phyloP scores from a whole-genome alignment of 2,113 vertebrate genomes.

The Oreotrochilus melanogaster region DNA sequence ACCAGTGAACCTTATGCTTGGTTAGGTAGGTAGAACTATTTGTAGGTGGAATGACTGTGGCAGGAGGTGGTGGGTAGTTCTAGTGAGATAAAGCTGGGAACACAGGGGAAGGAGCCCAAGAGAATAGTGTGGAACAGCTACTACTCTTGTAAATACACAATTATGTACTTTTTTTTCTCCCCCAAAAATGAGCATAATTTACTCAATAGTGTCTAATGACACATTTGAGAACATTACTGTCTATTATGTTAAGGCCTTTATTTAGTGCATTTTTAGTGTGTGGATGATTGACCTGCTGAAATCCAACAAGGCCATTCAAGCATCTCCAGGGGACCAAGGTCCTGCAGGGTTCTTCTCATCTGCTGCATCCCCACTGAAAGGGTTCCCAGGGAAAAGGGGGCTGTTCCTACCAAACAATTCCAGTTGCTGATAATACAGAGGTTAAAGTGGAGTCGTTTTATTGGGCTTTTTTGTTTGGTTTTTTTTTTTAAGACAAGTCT shows the following conservation, averaged over 20 bases:
- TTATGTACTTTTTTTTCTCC: neutral
- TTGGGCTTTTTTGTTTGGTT: neutral
- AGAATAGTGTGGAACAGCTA: neutral
- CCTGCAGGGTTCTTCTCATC: neutral
- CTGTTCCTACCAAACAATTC: neutral
- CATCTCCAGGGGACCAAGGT: neutral
- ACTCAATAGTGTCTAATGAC: slow-evolving; percentile 12
- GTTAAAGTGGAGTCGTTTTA: neutral
- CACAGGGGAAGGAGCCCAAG: neutral
- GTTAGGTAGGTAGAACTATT: neutral
- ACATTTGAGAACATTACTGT: slow-evolving; percentile 36
- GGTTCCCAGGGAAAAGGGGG: neutral
- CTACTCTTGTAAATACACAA: neutral
- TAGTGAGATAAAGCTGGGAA: neutral
- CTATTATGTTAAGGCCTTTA: neutral
- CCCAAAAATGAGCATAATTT: neutral
- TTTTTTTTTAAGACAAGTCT: neutral
- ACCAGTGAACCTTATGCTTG: neutral
- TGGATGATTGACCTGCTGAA: neutral
- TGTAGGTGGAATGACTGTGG: neutral
- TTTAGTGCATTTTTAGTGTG: neutral
- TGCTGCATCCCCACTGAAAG: neutral
- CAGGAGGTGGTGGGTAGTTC: neutral
- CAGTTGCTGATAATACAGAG: neutral
- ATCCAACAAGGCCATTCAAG: neutral